Evolutionary conservation across 1,140 invertebrate genomes (phyloP).

Genomic region (Stegodyphus dumicola): DNA sequence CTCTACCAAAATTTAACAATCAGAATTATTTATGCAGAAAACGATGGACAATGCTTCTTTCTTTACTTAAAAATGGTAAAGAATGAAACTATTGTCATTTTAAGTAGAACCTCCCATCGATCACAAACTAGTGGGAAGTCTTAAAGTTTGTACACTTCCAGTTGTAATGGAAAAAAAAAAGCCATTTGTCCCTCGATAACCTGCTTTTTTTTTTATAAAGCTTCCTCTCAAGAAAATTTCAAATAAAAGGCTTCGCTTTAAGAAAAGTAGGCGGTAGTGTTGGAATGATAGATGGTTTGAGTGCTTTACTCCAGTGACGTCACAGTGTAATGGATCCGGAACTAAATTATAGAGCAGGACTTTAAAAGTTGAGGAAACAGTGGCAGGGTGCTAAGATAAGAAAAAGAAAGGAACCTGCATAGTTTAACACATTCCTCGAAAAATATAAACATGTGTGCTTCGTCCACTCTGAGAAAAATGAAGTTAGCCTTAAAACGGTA

Average conservation of each 20-base stretch:
- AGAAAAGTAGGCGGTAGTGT: slow-evolving; percentile 31
- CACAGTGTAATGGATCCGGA: slow-evolving; percentile 41
- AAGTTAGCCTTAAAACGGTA: not conserved
- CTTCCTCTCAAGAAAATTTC: slow-evolving; percentile 29
- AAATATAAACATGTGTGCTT: slow-evolving; percentile 17
- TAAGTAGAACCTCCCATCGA: slow-evolving; percentile 23
- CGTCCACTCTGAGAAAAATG: not conserved
- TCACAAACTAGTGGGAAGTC: slow-evolving; percentile 22
- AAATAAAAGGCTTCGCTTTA: slow-evolving; percentile 26
- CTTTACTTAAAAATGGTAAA: not conserved
- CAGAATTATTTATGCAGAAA: too few species aligned
- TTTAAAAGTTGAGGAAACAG: slow-evolving; percentile 50
- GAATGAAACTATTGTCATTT: slow-evolving; percentile 19
- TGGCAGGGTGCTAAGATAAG: slow-evolving; percentile 3
- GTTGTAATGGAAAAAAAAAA: slow-evolving; percentile 3
- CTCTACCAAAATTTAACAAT: too few species aligned
- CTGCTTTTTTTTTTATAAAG: slow-evolving; percentile 10
- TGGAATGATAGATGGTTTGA: slow-evolving; percentile 29
- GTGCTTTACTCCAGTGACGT: slow-evolving; percentile 16
- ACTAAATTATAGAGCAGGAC: slow-evolving; percentile 50
- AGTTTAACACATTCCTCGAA: slow-evolving; percentile 2
- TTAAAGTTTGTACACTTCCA: slow-evolving; percentile 36
- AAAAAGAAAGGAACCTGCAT: slow-evolving; percentile 20
- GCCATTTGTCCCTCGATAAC: slow-evolving; percentile 10
- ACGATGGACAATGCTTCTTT: not conserved